Evolutionary conservation across 2,797 vertebrate species (phyloP), one percentile per base, ranked within the genome.

Genomic region (Simalia tracyae): DNA sequence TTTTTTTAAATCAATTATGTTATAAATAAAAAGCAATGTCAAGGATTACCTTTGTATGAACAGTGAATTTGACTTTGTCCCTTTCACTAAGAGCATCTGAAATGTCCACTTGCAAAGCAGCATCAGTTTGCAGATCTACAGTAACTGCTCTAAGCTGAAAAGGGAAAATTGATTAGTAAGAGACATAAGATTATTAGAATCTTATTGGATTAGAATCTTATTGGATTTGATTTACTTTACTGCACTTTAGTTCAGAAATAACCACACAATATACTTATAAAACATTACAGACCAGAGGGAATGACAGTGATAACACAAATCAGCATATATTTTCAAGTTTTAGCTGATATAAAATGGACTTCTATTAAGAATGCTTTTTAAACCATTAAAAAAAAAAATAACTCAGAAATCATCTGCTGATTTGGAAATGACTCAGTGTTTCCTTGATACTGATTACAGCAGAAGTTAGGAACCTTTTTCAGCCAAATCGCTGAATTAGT

Each of bases 31-130:
- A 46, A 92, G 93, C 46, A 36, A n/a, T 87, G 94, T 59, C 91
- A 92, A 26, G 92, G 92, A 94, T 97, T 97, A 99, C 99, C 99
- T 99, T 99, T 93, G 99, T 99, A 97, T 99, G 99, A 90, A 99
- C 99, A 11, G 99, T 99, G 96, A 99, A 99, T 97, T 99, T 99
- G 94, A 99, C 99, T 98, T 99, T 99, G 97, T 99, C 99, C 94
- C 99, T 98, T 96, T 99, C 99, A 90, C 99, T 99, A 90, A 99
- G 98, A 81, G 99, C 99, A 93, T 99, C 99, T 2, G 99, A 99
- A 97, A 99, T 99, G 98, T 99, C 99, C 90, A 99, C 99, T 96
- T 99, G 99, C 90, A 99, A 97, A 56, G 98, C 99, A 94, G 99
- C 98, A 94, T 99, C 99, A 15, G 98, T 99, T 95, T 99, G 99